Base-by-base conservation (phyloP, 23 tunicate genomes). In the Oikopleura dioica region DNA sequence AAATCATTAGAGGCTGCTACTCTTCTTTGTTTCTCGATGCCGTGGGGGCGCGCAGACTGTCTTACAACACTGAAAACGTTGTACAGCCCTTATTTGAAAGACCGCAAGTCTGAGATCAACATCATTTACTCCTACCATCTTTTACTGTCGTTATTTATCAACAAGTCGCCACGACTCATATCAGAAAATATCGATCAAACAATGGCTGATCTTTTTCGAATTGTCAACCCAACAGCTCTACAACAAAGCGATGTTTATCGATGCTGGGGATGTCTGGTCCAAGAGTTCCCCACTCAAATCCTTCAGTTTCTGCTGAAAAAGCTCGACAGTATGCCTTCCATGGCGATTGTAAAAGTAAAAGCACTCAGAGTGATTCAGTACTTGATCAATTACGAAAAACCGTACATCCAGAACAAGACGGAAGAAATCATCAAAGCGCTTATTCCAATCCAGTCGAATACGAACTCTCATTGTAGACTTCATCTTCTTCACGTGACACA, bases 401-500 rank as follows among this genome's bases (percentile, higher is more conserved):
- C 26, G 30, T 31, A 63, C 33, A 63, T 63, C 29, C 30, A 63
- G 26, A 31, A 63, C 33, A 23, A 63, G 30, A 63, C 16, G 26
- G 33, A 21, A 23, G 5, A 12, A 2, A 31, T 63, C 30, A 24
- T 63, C 30, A 23, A 28, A 28, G 29, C 72, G 5, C 72, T 63
- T 23, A 23, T 63, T 28, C 72, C 72, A 16, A 23, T 63, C 72
- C 72, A 63, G 26, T 24, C 72, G 2, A 16, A 23, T 16, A 63
- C 72, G 26, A 63, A 63, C 26, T 23, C 26, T 28, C 72, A 63
- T 12, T 23, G 16, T 63, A 23, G 72, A 16, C 72, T 63, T 2
- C 72, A 63, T 21, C 33, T 63, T 2, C 33, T 63, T 5, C 72
- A 63, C 72, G 72, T 63, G 2, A 63, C 72, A 31, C 72, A 63